Conservation (phyloP, 2,888 invertebrate genomes). For the Tupiocoris notatus region DNA sequence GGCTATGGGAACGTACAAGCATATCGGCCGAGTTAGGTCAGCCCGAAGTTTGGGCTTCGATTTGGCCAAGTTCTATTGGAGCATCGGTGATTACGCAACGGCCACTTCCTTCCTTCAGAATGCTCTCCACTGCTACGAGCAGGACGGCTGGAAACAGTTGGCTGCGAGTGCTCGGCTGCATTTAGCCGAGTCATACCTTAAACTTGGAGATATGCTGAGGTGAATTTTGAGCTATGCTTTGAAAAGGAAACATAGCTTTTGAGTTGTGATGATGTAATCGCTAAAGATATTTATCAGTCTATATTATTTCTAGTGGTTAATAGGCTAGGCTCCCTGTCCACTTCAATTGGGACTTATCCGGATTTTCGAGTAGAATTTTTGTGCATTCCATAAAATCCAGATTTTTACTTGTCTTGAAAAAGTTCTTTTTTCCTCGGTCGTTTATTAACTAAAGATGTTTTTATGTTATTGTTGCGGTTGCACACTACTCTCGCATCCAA, state of each 20-base stretch:
- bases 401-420: too few relatives aligned
- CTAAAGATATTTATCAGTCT: too few relatives aligned
- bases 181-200: conserved; percentile 78
- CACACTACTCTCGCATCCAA: too few relatives aligned
- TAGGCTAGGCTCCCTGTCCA: too few relatives aligned
- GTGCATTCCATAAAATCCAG: too few relatives aligned
- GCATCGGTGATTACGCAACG: conserved; percentile 80
- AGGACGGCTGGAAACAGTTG: conserved; percentile 83
- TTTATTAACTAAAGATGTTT: too few relatives aligned
- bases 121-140: conserved; percentile 78
- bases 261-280: too few relatives aligned
- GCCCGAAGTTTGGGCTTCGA: conserved; percentile 87
- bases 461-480: too few relatives aligned
- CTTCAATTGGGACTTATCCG: too few relatives aligned
- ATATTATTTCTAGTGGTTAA: conserved; percentile 3
- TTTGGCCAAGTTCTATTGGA: conserved; percentile 85
- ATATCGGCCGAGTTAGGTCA: conserved; percentile 76
- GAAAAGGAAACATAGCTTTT: too few relatives aligned
- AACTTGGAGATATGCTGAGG: conserved; percentile 74
- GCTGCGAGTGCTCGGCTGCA: conserved; percentile 81
- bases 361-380: too few relatives aligned
- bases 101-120: conserved; percentile 86
- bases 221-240: conserved; percentile 65
- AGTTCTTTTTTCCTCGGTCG: too few relatives aligned
- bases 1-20: conserved; percentile 95